Evolutionary conservation across 2,888 invertebrate genomes (phyloP).

Genomic region (Corythucha ciliata): DNA sequence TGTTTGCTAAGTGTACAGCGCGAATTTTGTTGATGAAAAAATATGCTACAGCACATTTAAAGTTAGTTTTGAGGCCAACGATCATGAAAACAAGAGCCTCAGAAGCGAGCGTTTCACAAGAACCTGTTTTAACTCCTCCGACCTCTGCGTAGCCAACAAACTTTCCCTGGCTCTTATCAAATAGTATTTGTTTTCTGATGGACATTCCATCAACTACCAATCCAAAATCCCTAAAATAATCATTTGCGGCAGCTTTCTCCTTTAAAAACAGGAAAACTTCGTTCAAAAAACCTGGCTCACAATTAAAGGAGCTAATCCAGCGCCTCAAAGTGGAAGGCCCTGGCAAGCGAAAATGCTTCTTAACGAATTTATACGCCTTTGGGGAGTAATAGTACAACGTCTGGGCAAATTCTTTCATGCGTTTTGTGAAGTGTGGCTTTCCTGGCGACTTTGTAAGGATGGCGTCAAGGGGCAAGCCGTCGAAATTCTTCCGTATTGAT

Average conservation of each 20-base stretch:
- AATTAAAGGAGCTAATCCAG: not conserved
- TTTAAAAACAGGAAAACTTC: too few relatives aligned
- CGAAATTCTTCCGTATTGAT: not conserved
- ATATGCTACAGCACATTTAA: slow-evolving; percentile 1
- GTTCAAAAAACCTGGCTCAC: not conserved
- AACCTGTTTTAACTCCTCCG: not conserved
- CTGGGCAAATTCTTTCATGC: too few relatives aligned
- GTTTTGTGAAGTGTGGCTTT: too few relatives aligned
- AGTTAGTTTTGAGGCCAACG: not conserved
- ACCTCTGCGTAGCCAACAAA: not conserved
- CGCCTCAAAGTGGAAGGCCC: not conserved
- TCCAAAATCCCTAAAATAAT: not conserved
- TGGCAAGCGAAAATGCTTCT: not conserved
- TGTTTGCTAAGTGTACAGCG: too few relatives aligned
- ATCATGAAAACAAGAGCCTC: not conserved
- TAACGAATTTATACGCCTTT: not conserved
- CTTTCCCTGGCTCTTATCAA: not conserved
- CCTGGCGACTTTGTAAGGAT: too few relatives aligned
- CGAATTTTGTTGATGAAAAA: not conserved
- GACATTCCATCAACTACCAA: not conserved
- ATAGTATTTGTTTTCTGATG: not conserved
- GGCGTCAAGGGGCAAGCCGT: not conserved
- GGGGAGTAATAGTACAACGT: too few relatives aligned
- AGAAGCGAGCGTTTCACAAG: not conserved
- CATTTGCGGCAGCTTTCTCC: too few relatives aligned